Conservation (phyloP, 2,888 invertebrate genomes). For the Bursaphelenchus okinawaensis region DNA sequence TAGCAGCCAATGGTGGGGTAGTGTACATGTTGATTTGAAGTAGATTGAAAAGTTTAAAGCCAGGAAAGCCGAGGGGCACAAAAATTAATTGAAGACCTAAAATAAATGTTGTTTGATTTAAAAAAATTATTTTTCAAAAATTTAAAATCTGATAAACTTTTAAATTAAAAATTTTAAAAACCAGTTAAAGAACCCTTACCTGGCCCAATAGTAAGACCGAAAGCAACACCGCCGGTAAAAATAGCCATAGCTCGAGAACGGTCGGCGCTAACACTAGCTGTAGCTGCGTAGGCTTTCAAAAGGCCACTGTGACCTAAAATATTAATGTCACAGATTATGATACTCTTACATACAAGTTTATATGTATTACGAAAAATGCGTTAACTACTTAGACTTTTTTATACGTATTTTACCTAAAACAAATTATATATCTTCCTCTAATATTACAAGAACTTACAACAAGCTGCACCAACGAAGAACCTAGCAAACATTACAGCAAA, state of each 20-base stretch:
- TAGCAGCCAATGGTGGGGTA: neutral
- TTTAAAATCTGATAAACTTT: neutral
- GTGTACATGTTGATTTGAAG: conserved; percentile 8
- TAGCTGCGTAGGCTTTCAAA: conserved; percentile 3
- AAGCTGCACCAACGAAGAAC: neutral
- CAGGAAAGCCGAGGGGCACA: neutral
- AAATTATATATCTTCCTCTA: no score
- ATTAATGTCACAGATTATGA: no score
- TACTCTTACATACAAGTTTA: no score
- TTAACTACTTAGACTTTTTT: no score
- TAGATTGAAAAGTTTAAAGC: neutral
- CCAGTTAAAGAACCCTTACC: neutral
- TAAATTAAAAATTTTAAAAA: neutral
- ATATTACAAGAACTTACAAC: neutral
- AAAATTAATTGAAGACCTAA: conserved; percentile 4
- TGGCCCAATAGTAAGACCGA: neutral
- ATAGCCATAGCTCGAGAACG: conserved; percentile 9
- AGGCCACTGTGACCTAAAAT: neutral
- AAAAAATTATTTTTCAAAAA: no score
- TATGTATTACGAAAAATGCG: no score
- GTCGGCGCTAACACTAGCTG: neutral
- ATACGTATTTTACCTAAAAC: no score
- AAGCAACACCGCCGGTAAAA: neutral
- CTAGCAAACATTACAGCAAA: conserved; percentile 9
- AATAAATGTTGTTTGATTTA: no score